Conservation (phyloP, 2,113 vertebrate species). For the Arothron firmamentum region DNA sequence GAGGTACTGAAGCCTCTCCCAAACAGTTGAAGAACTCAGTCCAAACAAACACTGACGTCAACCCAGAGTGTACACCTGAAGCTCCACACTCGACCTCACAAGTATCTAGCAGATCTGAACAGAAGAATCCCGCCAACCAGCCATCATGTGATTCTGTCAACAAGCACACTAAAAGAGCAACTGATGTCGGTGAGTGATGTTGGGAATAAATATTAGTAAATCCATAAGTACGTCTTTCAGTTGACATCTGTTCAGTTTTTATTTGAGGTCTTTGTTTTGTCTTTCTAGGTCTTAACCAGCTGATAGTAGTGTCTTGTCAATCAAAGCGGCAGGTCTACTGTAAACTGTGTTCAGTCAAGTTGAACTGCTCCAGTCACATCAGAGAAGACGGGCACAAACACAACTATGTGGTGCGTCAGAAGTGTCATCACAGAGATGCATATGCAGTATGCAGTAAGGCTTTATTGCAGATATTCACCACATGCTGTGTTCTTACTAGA, state of each 20-base stretch:
- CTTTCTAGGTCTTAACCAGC: constrained; percentile 30
- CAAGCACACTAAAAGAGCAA: too few relatives aligned
- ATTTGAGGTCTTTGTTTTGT: not conserved
- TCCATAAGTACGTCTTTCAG: not conserved
- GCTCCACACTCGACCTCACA: not conserved
- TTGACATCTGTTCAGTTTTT: not conserved
- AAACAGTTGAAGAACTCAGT: not conserved
- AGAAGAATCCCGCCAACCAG: not conserved
- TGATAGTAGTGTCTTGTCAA: constrained; percentile 28
- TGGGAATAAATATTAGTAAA: not conserved
- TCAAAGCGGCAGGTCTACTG: constrained; percentile 50
- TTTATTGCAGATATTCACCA: not conserved
- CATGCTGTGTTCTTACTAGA: constrained; percentile 24
- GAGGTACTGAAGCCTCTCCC: not conserved
- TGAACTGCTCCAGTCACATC: constrained; percentile 15
- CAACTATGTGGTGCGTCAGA: constrained; percentile 49
- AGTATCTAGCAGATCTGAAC: not conserved
- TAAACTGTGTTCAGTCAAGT: constrained; percentile 40
- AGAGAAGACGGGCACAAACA: not conserved
- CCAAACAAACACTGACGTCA: not conserved
- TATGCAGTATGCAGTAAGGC: not conserved
- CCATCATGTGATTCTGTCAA: too few relatives aligned
- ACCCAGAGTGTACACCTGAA: not conserved
- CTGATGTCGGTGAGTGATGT: constrained; percentile 42
- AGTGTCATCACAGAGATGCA: not conserved